phyloP scores from a whole-genome alignment of 2,797 vertebrate species.

The Syncerus caffer region DNA sequence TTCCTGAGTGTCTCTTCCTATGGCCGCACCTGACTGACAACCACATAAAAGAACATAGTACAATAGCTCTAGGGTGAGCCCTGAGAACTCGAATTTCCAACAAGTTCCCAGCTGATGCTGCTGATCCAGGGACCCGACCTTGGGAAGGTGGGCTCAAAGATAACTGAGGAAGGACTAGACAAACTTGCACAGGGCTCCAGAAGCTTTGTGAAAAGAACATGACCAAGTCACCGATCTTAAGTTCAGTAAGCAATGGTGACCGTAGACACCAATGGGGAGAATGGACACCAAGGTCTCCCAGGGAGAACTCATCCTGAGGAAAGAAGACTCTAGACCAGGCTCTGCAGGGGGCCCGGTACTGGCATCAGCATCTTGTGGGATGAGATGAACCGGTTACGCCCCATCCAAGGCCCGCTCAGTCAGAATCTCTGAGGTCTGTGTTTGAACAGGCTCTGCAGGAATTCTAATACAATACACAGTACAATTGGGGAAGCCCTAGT shows the following conservation, averaged over 20 bases:
- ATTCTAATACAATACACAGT: not conserved
- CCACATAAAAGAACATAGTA: not conserved
- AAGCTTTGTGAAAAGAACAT: not conserved
- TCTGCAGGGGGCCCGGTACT: accelerated
- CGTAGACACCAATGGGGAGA: not conserved
- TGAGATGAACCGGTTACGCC: not conserved
- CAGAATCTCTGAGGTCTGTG: not conserved
- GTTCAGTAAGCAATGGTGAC: not conserved
- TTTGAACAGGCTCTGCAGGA: not conserved
- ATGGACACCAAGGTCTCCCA: not conserved
- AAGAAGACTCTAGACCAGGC: not conserved
- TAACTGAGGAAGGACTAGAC: not conserved
- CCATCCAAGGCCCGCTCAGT: not conserved
- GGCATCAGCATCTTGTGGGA: accelerated
- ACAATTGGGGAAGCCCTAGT: not conserved
- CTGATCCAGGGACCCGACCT: not conserved
- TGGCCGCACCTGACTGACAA: not conserved
- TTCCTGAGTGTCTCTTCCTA: not conserved
- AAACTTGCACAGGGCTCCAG: not conserved
- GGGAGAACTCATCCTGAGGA: not conserved
- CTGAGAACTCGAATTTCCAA: not conserved
- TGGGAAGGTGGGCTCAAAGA: not conserved
- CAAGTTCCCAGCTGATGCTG: not conserved
- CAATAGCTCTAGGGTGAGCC: not conserved
- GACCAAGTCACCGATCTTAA: no score